Evolutionary conservation across 2,888 invertebrate species (phyloP).

Genomic region (Synergus itoensis): DNA sequence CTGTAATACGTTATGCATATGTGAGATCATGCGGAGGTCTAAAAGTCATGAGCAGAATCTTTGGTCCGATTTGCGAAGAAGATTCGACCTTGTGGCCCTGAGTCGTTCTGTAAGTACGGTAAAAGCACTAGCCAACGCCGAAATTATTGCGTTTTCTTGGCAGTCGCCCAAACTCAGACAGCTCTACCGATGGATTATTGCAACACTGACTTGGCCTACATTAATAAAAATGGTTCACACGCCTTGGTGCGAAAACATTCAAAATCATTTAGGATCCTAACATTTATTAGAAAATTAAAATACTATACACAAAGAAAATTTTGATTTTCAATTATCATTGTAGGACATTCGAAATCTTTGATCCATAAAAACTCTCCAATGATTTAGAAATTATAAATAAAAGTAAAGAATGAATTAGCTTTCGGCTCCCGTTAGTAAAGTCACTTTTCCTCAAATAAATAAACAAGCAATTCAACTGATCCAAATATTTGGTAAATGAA

Average conservation of each 20-base stretch:
- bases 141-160: constrained; percentile 45
- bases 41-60: constrained; percentile 9
- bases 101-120: constrained; percentile 32
- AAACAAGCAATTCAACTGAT: too few species aligned
- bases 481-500: too few species aligned
- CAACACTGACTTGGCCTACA: constrained; percentile 41
- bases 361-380: too few species aligned
- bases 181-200: constrained; percentile 41
- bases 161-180: constrained; percentile 23
- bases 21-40: not conserved
- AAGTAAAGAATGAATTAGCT: too few species aligned
- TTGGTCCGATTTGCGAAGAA: not conserved
- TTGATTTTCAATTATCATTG: too few species aligned
- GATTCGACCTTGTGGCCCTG: constrained; percentile 28
- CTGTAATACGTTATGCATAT: not conserved
- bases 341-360: too few species aligned
- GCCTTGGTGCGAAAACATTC: not conserved
- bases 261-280: not conserved
- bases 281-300: not conserved
- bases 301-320: too few species aligned
- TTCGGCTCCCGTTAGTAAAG: too few species aligned
- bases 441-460: too few species aligned
- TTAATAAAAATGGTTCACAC: constrained; percentile 39
- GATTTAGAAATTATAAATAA: too few species aligned
- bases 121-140: constrained; percentile 39